phyloP scores from a whole-genome alignment of 35 echinoderm and acorn worm genomes.

The Diadema setosum region DNA sequence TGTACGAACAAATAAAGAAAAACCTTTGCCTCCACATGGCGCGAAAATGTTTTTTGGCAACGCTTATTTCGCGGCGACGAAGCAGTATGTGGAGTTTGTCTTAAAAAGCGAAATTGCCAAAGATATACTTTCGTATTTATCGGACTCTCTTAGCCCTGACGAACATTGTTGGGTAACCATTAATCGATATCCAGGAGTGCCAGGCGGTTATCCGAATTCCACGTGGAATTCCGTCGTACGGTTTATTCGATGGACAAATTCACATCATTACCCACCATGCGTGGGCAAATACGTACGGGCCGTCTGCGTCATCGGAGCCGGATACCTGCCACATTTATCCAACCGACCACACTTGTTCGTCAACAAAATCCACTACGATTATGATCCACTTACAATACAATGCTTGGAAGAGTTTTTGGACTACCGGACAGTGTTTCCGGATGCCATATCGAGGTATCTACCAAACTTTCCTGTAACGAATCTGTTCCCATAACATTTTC shows the following conservation, averaged over 20 bases:
- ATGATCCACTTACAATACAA: conserved; percentile 54
- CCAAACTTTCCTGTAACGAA: background rate
- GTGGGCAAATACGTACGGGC: conserved; percentile 41
- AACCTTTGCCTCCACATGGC: conserved; percentile 31
- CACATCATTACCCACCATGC: conserved; percentile 8
- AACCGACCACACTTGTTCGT: conserved; percentile 62
- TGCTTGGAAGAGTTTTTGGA: conserved; percentile 60
- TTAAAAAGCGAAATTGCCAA: conserved; percentile 16
- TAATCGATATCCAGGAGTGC: conserved; percentile 24
- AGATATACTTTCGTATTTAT: conserved; percentile 32
- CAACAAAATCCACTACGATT: conserved; percentile 63
- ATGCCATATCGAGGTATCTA: background rate
- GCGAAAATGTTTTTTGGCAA: conserved; percentile 43
- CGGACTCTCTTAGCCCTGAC: conserved; percentile 36
- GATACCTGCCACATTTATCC: conserved; percentile 30
- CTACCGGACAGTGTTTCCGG: conserved; percentile 44
- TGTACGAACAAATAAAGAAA: background rate
- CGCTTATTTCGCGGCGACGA: conserved; percentile 12
- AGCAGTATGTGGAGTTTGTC: conserved; percentile 29
- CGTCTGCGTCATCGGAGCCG: conserved; percentile 50
- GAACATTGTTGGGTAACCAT: conserved; percentile 55
- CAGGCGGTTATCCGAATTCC: conserved; percentile 47
- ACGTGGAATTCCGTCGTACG: conserved; percentile 31
- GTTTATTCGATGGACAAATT: conserved; percentile 35
- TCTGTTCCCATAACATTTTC: background rate